phyloP scores from a whole-genome alignment of 2,888 invertebrate species.

The Sialis lutaria region DNA sequence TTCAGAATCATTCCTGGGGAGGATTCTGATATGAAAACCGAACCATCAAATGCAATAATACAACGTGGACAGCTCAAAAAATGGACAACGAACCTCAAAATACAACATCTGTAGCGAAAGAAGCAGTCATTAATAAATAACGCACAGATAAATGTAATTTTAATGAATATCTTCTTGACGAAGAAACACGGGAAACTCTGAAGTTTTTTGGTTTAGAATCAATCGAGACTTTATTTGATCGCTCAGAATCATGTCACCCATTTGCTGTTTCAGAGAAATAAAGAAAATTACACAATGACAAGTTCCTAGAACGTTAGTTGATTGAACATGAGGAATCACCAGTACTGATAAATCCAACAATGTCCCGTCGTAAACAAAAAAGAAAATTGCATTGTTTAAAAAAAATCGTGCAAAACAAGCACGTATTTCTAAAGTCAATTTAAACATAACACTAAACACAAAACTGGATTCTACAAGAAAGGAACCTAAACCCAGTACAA shows the following conservation, averaged over 20 bases:
- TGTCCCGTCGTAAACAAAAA: no score
- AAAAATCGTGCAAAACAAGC: no score
- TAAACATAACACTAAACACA: no score
- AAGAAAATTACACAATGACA: neutral
- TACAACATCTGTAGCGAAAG: neutral
- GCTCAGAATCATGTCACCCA: conserved; percentile 10
- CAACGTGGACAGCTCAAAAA: conserved; percentile 3
- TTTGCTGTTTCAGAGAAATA: neutral
- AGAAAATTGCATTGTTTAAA: no score
- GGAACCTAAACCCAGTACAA: no score
- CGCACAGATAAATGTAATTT: neutral
- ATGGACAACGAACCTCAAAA: neutral
- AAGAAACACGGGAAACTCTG: conserved; percentile 18
- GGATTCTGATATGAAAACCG: no score
- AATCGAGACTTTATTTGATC: conserved; percentile 30
- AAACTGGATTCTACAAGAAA: no score
- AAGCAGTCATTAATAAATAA: neutral
- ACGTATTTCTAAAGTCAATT: no score
- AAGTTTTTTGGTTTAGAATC: conserved; percentile 28
- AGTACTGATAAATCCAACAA: no score
- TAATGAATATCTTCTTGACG: conserved; percentile 3
- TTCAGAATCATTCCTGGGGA: no score
- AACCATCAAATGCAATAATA: no score
- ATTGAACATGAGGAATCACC: no score
- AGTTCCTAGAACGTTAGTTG: neutral